Evolutionary conservation across 2,888 invertebrate species (phyloP).

Genomic region (Brenthis ino): DNA sequence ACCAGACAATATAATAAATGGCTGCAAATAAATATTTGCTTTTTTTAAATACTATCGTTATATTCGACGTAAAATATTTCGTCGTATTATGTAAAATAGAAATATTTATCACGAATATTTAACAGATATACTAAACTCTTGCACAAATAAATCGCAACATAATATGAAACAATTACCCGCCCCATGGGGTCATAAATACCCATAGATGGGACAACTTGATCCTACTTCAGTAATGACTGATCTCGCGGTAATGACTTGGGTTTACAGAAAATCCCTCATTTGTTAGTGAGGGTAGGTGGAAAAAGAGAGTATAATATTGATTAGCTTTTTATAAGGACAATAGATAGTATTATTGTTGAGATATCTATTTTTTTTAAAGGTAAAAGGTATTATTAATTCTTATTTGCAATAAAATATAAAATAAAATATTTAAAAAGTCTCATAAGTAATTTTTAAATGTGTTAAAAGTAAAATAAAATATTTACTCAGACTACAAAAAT

Average conservation of each 20-base stretch:
- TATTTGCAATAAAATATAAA: no score
- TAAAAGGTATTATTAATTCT: no score
- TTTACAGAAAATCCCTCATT: constrained; percentile 50
- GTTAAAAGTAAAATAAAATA: no score
- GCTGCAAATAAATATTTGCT: background rate
- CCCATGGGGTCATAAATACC: constrained; percentile 51
- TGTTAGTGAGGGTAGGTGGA: constrained; percentile 38
- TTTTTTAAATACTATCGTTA: background rate
- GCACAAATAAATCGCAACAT: constrained; percentile 45
- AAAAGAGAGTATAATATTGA: constrained; percentile 23
- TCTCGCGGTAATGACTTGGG: constrained; percentile 50
- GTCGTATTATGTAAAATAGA: background rate
- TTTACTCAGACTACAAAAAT: no score
- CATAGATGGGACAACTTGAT: constrained; percentile 51
- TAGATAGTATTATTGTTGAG: background rate
- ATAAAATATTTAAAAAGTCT: no score
- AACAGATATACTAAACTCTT: constrained; percentile 10
- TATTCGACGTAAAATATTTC: no score
- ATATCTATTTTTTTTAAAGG: background rate
- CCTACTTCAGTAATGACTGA: constrained; percentile 39
- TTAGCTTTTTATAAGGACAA: constrained; percentile 24
- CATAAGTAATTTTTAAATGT: no score
- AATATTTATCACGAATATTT: background rate
- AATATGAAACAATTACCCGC: constrained; percentile 41
- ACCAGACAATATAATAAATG: no score